Percentiles rank a stretch among this genome's conserved stretches.
Evolutionary conservation across 53 echinoderm and acorn worm genomes (phyloP).

Genomic region (Zoroaster sp.): DNA sequence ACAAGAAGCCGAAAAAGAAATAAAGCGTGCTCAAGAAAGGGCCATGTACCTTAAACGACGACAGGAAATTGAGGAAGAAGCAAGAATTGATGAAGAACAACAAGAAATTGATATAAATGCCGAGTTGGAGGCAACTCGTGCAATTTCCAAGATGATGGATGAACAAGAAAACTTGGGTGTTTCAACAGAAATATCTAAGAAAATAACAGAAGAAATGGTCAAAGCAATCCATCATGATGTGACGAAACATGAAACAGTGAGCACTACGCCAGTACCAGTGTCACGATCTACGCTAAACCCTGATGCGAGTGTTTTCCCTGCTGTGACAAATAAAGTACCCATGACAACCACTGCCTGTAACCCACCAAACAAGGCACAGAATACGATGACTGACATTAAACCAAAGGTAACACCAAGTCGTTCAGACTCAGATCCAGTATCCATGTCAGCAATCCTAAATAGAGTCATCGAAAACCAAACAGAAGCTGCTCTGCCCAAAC

Average conservation of each 20-base stretch:
- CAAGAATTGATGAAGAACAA: conserved; percentile 27
- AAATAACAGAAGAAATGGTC: not conserved
- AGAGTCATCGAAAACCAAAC: conserved; percentile 37
- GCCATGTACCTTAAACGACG: not conserved
- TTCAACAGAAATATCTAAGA: not conserved
- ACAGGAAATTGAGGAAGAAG: conserved; percentile 32
- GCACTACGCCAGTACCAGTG: not conserved
- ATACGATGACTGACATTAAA: no score
- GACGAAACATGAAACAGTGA: not conserved
- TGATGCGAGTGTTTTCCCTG: not conserved
- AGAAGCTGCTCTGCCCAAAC: conserved; percentile 24
- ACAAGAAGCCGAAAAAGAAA: conserved; percentile 53
- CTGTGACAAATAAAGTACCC: not conserved
- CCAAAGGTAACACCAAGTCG: not conserved
- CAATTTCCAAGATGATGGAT: not conserved
- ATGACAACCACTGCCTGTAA: not conserved
- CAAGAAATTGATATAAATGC: not conserved
- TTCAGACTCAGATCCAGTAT: not conserved
- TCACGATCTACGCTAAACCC: not conserved
- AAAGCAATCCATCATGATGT: not conserved
- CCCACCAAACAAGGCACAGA: not conserved
- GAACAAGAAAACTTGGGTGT: not conserved
- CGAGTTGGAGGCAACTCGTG: not conserved
- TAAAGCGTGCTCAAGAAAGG: conserved; percentile 43
- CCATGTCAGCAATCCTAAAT: conserved; percentile 35